Percentiles rank a stretch among this genome's conserved stretches.
Conservation (phyloP, 2,888 invertebrate species). For the Andrena chrysosceles region DNA sequence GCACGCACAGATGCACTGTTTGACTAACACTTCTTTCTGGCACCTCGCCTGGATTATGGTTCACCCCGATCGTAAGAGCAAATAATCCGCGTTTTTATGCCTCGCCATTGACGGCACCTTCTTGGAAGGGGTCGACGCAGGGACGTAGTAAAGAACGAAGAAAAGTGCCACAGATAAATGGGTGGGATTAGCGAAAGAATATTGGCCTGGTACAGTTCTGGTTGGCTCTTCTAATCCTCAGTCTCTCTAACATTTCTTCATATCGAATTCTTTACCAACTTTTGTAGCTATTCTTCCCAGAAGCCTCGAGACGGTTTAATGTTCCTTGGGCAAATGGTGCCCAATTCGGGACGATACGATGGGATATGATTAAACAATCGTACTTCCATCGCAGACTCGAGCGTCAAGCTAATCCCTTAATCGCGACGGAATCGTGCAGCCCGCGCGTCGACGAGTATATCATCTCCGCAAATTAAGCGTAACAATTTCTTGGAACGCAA, state of each 20-base stretch:
- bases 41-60: constrained; percentile 70
- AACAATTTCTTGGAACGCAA: constrained; percentile 39
- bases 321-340: background rate
- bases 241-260: constrained; percentile 8
- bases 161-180: constrained; percentile 71
- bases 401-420: constrained; percentile 24
- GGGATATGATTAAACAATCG: constrained; percentile 26
- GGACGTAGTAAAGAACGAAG: constrained; percentile 62
- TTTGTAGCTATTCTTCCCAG: background rate
- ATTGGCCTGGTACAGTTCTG: constrained; percentile 56
- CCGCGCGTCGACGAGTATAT: constrained; percentile 30
- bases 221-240: constrained; percentile 27
- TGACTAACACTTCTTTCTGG: constrained; percentile 75
- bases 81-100: constrained; percentile 77
- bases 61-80: constrained; percentile 70
- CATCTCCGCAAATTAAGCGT: constrained; percentile 25
- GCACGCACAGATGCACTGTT: constrained; percentile 67
- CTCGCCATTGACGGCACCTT: constrained; percentile 55
- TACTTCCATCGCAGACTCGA: constrained; percentile 16
- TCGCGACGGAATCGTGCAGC: constrained; percentile 1
- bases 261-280: constrained; percentile 46
- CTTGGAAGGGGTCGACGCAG: constrained; percentile 48
- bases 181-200: constrained; percentile 60
- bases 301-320: constrained; percentile 24
- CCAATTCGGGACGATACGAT: background rate